Base-by-base conservation (phyloP, 2,888 invertebrate genomes). In the Crepidodera aurea region DNA sequence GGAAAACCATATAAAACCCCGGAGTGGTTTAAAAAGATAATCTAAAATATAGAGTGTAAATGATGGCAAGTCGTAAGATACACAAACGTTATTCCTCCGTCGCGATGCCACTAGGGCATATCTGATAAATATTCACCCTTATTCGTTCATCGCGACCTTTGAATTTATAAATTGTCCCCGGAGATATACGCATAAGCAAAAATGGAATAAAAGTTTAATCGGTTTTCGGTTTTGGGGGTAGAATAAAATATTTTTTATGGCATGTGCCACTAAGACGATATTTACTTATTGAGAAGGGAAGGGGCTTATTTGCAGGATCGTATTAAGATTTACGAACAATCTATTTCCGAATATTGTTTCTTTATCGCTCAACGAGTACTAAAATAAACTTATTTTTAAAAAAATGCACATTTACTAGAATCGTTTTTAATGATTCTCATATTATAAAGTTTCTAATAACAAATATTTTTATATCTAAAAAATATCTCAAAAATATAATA, bases 121-220 rank as follows among this genome's bases (percentile, higher is more conserved):
- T 66, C 70, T 70, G 65, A 69, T 72, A 70, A 71, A 70, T 71
- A 71, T 72, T 72, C 71, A 70, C 71, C 69, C 71, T 67, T 54
- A 46, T 64, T 65, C 60, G 62, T 65, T 57, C 66, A 46, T 55
- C 54, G 64, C 63, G 66, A 62, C 62, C 60, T 61, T 64, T 61
- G 60, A 62, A 68, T 69, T 69, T 66, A 68, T 65, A 62, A 60
- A 51, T 51, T 59, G 42, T 51, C 51, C 19, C 51, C 29, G 10
- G 42, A 34, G 44, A 59, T 51, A 53, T 34, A 46, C 37, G 56
- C 56, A 46, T 56, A 56, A 56, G 56, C 56, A 56, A 37, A 56
- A 56, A 46, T 56, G 46, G 42, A 56, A 56, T 56, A 53, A 63
- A 63, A 59, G 54, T 62, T 58, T 62, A 62, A 62, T 62, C 58